Conservation (phyloP, 2,888 invertebrate genomes). For the Philhelius pedissequus region DNA sequence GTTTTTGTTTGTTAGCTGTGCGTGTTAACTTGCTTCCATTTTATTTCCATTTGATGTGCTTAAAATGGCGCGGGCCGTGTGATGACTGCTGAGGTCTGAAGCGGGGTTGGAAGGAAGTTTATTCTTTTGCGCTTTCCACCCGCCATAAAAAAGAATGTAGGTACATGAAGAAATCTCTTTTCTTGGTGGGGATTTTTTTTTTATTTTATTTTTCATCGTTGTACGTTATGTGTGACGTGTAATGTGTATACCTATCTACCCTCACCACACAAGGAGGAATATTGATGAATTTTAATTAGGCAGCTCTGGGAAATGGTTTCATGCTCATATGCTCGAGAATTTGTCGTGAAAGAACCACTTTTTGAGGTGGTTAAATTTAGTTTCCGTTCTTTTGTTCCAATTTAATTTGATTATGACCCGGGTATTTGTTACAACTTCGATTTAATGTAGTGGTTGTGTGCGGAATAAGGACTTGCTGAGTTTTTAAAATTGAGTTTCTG, state of each 20-base stretch:
- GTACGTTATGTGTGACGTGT: not conserved
- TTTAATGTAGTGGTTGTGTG: not conserved
- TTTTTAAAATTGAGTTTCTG: not conserved
- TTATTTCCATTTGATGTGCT: slow-evolving; percentile 17
- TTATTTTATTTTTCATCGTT: not conserved
- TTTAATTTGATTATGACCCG: not conserved
- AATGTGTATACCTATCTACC: not conserved
- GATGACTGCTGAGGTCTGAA: too few species aligned
- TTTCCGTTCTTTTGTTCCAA: not conserved
- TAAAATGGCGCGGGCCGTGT: slow-evolving; percentile 8
- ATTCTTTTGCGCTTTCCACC: not conserved
- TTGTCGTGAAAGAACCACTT: not conserved
- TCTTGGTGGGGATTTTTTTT: not conserved
- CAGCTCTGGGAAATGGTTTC: slow-evolving; percentile 1
- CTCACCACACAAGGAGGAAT: not conserved
- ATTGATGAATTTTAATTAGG: slow-evolving; percentile 51
- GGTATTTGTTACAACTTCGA: not conserved
- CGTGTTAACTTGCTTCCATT: slow-evolving; percentile 24
- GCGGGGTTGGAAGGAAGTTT: not conserved
- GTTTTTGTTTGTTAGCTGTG: slow-evolving; percentile 28
- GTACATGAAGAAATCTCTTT: not conserved
- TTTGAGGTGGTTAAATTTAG: not conserved
- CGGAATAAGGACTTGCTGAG: too few species aligned
- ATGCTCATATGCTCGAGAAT: not conserved
- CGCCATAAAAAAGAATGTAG: not conserved